A percentile compares a stretch with the other conserved stretches of the same genome.
phyloP scores from a whole-genome alignment of 2,888 invertebrate species.

The Panorpa germanica region DNA sequence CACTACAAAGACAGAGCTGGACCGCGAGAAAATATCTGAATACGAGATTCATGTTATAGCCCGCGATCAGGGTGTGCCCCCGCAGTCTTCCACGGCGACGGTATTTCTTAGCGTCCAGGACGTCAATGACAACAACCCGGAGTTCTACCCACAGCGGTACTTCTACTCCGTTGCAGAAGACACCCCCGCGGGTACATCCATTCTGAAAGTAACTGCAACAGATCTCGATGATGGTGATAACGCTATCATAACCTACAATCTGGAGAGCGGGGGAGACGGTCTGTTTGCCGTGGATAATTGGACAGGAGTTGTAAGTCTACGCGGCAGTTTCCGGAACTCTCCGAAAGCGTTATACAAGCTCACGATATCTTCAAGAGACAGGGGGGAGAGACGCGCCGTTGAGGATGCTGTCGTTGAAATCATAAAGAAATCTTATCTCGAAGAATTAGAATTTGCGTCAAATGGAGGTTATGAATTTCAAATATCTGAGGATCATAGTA shows the following conservation, averaged over 20 bases:
- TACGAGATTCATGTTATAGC: constrained; percentile 77
- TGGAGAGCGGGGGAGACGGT: constrained; percentile 63
- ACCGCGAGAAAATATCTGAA: constrained; percentile 57
- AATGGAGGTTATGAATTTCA: constrained; percentile 65
- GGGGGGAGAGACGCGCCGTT: constrained; percentile 50
- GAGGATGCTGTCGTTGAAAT: constrained; percentile 69
- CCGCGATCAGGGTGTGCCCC: constrained; percentile 77
- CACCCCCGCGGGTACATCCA: constrained; percentile 36
- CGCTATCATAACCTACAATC: constrained; percentile 55
- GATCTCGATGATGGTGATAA: constrained; percentile 84
- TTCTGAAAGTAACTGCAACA: constrained; percentile 59
- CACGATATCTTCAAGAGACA: constrained; percentile 62
- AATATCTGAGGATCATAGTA: constrained; percentile 63
- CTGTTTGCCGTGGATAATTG: constrained; percentile 62
- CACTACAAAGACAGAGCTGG: constrained; percentile 55
- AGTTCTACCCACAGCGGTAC: constrained; percentile 80
- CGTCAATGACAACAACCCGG: constrained; percentile 82
- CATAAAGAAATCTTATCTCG: constrained; percentile 49
- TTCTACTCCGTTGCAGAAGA: constrained; percentile 58
- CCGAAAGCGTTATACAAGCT: constrained; percentile 50
- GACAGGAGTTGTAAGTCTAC: constrained; percentile 55
- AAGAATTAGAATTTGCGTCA: constrained; percentile 55
- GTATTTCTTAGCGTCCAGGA: constrained; percentile 65
- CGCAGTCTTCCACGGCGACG: constrained; percentile 79
- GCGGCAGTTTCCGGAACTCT: constrained; percentile 40